Evolutionary conservation across 2,797 vertebrate species (phyloP), one percentile per base, ranked within the genome.

Genomic region (Coregonus ussuriensis): DNA sequence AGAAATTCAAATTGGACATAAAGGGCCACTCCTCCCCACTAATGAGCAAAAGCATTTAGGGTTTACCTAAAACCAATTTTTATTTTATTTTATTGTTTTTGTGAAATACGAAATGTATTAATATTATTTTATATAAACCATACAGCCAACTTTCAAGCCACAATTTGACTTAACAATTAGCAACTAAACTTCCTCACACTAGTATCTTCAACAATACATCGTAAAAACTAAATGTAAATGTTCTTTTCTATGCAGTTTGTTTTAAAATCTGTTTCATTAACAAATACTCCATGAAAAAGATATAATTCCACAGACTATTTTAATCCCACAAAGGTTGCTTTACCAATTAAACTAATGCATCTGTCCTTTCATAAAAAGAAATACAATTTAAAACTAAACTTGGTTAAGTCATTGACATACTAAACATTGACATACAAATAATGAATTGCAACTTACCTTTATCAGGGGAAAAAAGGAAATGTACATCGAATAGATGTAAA

Each of bases 401-500:
- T 59, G 5, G 56, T 9, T 16, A 21, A 18, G 16, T 59, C 15
- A 59, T n/a, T n/a, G 6, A 59, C n/a, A 63, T 25, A 63, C n/a
- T 9, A 63, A 63, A 63, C 59, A 63, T 6, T 29, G 21, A 63
- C 25, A 15, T 66, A 66, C 13, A 66, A 15, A 31, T 33, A 66
- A 31, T 33, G 29, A 18, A 29, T 25, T 35, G 31, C 9, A 47
- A 76, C 76, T 18, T 88, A 88, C 89, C 86, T 82, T 6, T 74
- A 74, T 33, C 3, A 68, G 3, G 66, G 0, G 3, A 77, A 82
- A 85, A 84, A 73, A 1, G 0, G 72, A 86, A 81, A 15, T 31
- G 75, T 72, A 76, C 6, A 77, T 18, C 16, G 2, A 71, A 16
- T 33, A 65, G 4, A 72, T 66, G 6, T 37, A 3, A 47, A 9